These are phyloP conservation scores for Heliconius aoede DNA, from an alignment of 2,888 invertebrate species.

Conservation along the genomic window DNA sequence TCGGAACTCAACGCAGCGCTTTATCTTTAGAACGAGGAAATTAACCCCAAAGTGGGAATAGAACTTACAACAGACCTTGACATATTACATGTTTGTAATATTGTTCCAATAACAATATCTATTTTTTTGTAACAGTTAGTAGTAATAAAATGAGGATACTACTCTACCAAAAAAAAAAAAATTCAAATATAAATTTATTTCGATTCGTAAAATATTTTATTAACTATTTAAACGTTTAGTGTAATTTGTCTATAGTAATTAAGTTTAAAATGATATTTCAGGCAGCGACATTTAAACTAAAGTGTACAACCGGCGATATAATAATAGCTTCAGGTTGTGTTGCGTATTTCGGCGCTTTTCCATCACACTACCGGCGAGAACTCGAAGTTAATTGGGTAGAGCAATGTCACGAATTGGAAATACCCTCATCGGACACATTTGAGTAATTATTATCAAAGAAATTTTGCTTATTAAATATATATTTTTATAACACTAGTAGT, in stretches of 20 bases:
- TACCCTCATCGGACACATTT: slow-evolving; percentile 88
- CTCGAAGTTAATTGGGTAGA: slow-evolving; percentile 87
- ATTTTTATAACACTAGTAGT: no score
- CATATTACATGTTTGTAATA: background rate
- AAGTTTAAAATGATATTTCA: slow-evolving; percentile 53
- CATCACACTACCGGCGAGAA: slow-evolving; percentile 87
- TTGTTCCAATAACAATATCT: background rate
- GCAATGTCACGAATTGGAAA: slow-evolving; percentile 85
- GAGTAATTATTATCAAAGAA: slow-evolving; percentile 70
- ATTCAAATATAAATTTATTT: no score
- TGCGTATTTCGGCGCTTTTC: slow-evolving; percentile 96
- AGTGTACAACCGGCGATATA: slow-evolving; percentile 93
- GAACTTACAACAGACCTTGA: background rate
- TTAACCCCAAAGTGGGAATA: background rate
- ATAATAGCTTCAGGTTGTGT: slow-evolving; percentile 93
- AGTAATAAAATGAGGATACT: no score
- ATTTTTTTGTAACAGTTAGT: no score
- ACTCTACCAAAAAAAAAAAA: no score
- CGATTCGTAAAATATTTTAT: background rate
- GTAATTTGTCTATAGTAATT: background rate
- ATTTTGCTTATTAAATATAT: background rate
- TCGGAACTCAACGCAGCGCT: background rate
- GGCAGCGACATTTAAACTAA: slow-evolving; percentile 86
- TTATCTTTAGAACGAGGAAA: background rate
- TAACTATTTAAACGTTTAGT: background rate